A percentile compares a stretch with the other conserved stretches of the same genome.
Evolutionary conservation across 2,888 invertebrate species (phyloP).

Genomic region (Dioctria rufipes): DNA sequence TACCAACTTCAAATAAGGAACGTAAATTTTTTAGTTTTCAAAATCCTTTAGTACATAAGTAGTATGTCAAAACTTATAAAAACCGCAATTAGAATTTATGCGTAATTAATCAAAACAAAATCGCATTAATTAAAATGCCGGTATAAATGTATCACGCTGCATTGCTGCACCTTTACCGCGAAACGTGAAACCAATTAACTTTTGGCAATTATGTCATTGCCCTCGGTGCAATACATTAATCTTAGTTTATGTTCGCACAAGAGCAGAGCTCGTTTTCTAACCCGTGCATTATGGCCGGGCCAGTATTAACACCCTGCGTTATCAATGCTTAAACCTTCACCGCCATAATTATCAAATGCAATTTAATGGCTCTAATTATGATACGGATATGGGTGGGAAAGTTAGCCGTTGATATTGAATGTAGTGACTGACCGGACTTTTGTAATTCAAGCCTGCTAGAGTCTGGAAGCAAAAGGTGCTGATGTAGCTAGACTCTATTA

Average conservation of each 20-base stretch:
- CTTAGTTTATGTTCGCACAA: background rate
- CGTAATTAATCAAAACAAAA: no score
- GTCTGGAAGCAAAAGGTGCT: background rate
- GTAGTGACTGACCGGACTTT: conserved; percentile 6
- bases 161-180: background rate
- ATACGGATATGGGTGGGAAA: conserved; percentile 10
- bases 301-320: background rate
- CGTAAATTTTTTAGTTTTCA: no score
- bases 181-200: conserved; percentile 1
- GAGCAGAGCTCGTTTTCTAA: background rate
- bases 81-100: no score
- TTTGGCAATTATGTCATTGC: conserved; percentile 3
- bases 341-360: background rate
- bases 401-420: background rate
- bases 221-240: background rate
- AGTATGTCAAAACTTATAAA: no score
- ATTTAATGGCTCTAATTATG: conserved; percentile 6
- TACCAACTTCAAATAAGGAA: no score
- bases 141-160: background rate
- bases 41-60: no score
- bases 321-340: background rate
- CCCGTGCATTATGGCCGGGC: background rate
- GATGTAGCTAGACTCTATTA: background rate
- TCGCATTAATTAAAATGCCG: no score
- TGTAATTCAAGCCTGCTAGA: background rate